These are phyloP conservation scores for Crotalus horridus DNA, from an alignment of 2,113 vertebrate genomes.

Conservation along the genomic window DNA sequence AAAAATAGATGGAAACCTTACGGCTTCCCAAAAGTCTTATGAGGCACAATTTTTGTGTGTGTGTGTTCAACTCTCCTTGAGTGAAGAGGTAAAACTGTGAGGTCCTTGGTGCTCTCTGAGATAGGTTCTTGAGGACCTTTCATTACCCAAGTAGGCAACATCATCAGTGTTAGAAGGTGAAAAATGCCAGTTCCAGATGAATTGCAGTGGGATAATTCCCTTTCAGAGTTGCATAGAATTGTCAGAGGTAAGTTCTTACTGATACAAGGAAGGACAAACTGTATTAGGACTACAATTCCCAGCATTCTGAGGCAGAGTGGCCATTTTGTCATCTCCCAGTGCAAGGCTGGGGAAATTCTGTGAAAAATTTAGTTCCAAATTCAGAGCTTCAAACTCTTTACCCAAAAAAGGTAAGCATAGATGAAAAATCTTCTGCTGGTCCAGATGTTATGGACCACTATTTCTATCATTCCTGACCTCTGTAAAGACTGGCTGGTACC, in stretches of 20 bases:
- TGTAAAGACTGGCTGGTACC: no score
- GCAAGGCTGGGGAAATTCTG: not conserved
- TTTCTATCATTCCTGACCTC: no score
- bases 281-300: not conserved
- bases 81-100: not conserved
- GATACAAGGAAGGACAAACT: not conserved
- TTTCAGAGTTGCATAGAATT: not conserved
- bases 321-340: not conserved
- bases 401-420: no score
- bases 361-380: not conserved
- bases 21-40: not conserved
- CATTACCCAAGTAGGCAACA: not conserved
- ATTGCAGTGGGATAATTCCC: not conserved
- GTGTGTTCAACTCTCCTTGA: not conserved
- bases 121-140: not conserved
- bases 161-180: not conserved
- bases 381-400: not conserved
- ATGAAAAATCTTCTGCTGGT: no score
- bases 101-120: not conserved
- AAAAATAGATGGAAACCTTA: not conserved
- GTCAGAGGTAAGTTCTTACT: not conserved
- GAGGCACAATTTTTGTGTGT: not conserved
- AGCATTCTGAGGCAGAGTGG: not conserved
- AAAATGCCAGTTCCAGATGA: not conserved
- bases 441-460: no score